A percentile compares a stretch with the other conserved stretches of the same genome.
These are phyloP conservation scores for Phalangium opilio DNA, from an alignment of 2,888 invertebrate genomes.

Conservation along the genomic window DNA sequence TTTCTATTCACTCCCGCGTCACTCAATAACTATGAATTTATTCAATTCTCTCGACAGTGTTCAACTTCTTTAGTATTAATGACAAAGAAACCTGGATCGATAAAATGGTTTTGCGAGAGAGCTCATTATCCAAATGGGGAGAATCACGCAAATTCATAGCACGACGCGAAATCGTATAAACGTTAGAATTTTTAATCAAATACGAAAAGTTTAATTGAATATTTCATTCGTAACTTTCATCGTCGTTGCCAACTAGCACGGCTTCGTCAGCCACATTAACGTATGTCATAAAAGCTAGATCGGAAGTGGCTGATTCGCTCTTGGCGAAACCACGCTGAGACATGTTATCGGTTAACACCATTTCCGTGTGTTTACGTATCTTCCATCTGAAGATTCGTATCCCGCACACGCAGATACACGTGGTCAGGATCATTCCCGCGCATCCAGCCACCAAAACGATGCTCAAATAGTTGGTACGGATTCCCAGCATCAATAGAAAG, in stretches of 20 bases:
- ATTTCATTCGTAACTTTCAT: constrained; percentile 5
- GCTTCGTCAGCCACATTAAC: constrained; percentile 11
- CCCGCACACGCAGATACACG: constrained; percentile 27
- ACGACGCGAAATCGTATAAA: too few relatives aligned
- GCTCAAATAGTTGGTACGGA: constrained; percentile 21
- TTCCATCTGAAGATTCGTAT: constrained; percentile 1
- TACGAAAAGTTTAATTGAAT: not conserved
- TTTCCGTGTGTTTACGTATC: constrained; percentile 7
- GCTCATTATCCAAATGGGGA: too few relatives aligned
- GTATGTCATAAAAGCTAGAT: constrained; percentile 13
- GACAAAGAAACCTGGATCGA: too few relatives aligned
- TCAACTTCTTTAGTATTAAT: too few relatives aligned
- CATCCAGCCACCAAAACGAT: constrained; percentile 18
- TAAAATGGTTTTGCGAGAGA: too few relatives aligned
- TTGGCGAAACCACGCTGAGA: constrained; percentile 12
- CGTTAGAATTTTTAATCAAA: too few relatives aligned
- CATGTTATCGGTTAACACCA: constrained; percentile 8
- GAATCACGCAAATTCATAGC: too few relatives aligned
- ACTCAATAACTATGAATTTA: too few relatives aligned
- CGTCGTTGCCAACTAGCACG: constrained; percentile 10
- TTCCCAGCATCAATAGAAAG: constrained; percentile 21
- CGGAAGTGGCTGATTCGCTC: constrained; percentile 11
- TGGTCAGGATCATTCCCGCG: constrained; percentile 14
- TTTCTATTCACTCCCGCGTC: too few relatives aligned
- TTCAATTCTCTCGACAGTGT: too few relatives aligned